Base-by-base conservation (phyloP, 2,888 invertebrate genomes). In the Antitype chi region DNA sequence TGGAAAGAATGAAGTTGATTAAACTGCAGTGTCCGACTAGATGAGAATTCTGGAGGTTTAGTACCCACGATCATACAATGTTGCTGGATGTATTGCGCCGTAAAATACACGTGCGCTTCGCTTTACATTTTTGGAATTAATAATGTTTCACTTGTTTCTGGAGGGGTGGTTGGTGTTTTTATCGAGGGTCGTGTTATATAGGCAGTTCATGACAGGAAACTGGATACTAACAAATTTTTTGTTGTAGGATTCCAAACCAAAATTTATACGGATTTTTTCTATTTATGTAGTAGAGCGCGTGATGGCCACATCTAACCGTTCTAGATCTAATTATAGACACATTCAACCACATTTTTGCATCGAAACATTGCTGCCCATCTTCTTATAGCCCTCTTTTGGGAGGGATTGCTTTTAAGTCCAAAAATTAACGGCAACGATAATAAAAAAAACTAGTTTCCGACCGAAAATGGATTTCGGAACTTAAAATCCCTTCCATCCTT, bases 1-100 rank as follows among this genome's bases (percentile, higher is more conserved):
- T 83, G 85, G 87, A 90, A 92, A 91, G 91, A 91, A 91, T 89
- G 89, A 90, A 91, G 85, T 91, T 91, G 91, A 92, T 92, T 92
- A 91, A 92, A 91, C 90, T 91, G 87, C 87, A 85, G 85, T 83
- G 87, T 86, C 74, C 89, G 87, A 89, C 87, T 87, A 89, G 87
- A 89, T 90, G 87, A 88, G 88, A 89, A 90, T 89, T 88, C 88
- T 88, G 85, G 85, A 80, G 87, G 82, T 87, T 88, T 79, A 70
- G 67, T 73, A 82, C 80, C 80, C 69, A 73, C 32, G 74, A 43
- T 57, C 87, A 84, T 84, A 85, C 85, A 84, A 76, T 77, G 85
- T 87, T 76, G 67, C 84, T 85, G 43, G 84, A 85, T 84, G 80
- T 74, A 87, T 76, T 76, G 67, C 72, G 60, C 64, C 70, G 60